Conservation (phyloP, 2,113 vertebrate species). For the Excalfactoria chinensis region DNA sequence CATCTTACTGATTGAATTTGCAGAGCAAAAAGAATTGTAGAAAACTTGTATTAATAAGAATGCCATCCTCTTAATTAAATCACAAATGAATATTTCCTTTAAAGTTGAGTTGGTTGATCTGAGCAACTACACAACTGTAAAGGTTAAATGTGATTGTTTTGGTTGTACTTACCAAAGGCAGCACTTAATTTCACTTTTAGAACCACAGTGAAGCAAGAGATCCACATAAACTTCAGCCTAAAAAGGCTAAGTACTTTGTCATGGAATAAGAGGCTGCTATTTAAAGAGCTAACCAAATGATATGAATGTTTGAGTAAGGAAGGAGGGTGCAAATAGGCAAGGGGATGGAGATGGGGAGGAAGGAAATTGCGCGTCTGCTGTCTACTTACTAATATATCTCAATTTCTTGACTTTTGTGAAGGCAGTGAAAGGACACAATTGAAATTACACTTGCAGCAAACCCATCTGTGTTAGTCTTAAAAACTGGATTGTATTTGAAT, state of each 20-base stretch:
- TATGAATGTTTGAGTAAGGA: neutral
- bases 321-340: slow-evolving; percentile 64
- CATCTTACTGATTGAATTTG: slow-evolving; percentile 16
- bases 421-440: neutral
- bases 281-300: slow-evolving; percentile 16
- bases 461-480: neutral
- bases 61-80: slow-evolving; percentile 24
- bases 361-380: slow-evolving; percentile 46
- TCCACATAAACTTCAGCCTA: neutral
- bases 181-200: slow-evolving; percentile 6
- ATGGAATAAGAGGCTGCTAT: neutral
- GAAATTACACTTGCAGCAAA: slow-evolving; percentile 24
- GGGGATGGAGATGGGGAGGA: slow-evolving; percentile 73
- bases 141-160: neutral
- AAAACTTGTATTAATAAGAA: slow-evolving; percentile 37
- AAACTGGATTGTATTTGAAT: neutral
- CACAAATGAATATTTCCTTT: slow-evolving; percentile 13
- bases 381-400: neutral
- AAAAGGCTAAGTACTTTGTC: slow-evolving; percentile 12
- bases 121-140: neutral
- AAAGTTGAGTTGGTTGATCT: slow-evolving; percentile 14
- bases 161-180: neutral
- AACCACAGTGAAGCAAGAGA: neutral
- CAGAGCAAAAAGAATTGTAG: slow-evolving; percentile 51
- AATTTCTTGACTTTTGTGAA: neutral